Conservation (phyloP, 2,888 invertebrate species). For the Argyresthia goedartella region DNA sequence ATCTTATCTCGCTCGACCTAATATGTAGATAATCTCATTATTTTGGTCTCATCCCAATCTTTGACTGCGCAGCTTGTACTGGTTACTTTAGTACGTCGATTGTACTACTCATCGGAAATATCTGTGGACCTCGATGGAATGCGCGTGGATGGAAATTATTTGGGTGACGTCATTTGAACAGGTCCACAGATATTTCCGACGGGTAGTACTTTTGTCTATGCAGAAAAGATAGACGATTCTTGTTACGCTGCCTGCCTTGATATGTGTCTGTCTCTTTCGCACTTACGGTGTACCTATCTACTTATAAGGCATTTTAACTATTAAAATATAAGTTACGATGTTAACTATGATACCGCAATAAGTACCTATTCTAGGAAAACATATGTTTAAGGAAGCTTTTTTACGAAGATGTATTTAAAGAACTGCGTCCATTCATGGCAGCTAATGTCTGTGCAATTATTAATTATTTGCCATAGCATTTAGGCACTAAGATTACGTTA, state of each 20-base stretch:
- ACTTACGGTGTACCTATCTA: background rate
- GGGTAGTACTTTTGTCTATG: too few relatives aligned
- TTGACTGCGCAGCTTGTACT: too few relatives aligned
- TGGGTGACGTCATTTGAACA: too few relatives aligned
- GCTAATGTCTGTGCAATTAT: background rate
- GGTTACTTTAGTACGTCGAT: too few relatives aligned
- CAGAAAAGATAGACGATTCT: background rate
- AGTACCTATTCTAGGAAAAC: background rate
- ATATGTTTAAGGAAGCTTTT: background rate
- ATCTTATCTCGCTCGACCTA: too few relatives aligned
- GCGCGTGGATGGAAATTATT: too few relatives aligned
- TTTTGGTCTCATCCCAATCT: background rate
- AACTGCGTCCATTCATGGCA: background rate
- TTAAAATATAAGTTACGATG: background rate
- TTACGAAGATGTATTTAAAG: background rate
- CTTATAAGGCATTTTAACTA: background rate
- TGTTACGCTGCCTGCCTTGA: background rate
- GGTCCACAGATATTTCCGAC: too few relatives aligned
- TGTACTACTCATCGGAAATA: too few relatives aligned
- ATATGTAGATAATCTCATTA: too few relatives aligned
- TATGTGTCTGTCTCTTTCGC: background rate
- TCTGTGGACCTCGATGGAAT: too few relatives aligned
- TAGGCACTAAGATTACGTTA: background rate
- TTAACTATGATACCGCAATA: background rate
- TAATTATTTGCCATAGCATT: background rate